Percentiles rank a stretch among this genome's conserved stretches.
Evolutionary conservation across 2,888 invertebrate species (phyloP).

Genomic region (Ochropleura plecta): DNA sequence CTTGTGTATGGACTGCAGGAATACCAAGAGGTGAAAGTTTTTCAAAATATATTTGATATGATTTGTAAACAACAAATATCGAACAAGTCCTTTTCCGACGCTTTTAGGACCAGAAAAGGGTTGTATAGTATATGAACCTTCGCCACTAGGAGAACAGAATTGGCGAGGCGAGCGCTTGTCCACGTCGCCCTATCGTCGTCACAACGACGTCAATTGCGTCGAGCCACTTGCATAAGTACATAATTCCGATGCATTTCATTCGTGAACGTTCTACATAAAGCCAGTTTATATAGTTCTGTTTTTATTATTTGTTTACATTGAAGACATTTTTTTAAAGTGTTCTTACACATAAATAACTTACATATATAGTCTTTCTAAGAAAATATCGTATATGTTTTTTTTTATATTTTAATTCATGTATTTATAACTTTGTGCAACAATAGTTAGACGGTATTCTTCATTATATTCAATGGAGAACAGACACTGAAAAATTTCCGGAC

Average conservation of each 20-base stretch:
- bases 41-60: slow-evolving; percentile 37
- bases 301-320: background rate
- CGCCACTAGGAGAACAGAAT: slow-evolving; percentile 81
- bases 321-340: background rate
- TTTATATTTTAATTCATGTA: background rate
- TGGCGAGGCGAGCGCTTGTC: slow-evolving; percentile 72
- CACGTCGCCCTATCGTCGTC: slow-evolving; percentile 74
- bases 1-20: background rate
- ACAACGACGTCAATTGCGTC: slow-evolving; percentile 72
- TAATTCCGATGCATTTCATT: slow-evolving; percentile 57
- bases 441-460: background rate
- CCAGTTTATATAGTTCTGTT: slow-evolving; percentile 18
- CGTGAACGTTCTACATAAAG: slow-evolving; percentile 19
- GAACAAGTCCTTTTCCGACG: slow-evolving; percentile 75
- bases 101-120: slow-evolving; percentile 86
- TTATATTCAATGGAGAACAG: background rate
- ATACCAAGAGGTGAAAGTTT: slow-evolving; percentile 12
- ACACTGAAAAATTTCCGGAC: background rate
- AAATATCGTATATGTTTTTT: background rate
- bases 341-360: background rate
- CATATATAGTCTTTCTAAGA: background rate
- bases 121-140: slow-evolving; percentile 85
- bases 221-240: slow-evolving; percentile 74
- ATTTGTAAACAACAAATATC: slow-evolving; percentile 74
- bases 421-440: background rate